These are phyloP conservation scores for Budorcas taxicolor DNA, from an alignment of 2,113 vertebrate genomes.

Conservation along the genomic window DNA sequence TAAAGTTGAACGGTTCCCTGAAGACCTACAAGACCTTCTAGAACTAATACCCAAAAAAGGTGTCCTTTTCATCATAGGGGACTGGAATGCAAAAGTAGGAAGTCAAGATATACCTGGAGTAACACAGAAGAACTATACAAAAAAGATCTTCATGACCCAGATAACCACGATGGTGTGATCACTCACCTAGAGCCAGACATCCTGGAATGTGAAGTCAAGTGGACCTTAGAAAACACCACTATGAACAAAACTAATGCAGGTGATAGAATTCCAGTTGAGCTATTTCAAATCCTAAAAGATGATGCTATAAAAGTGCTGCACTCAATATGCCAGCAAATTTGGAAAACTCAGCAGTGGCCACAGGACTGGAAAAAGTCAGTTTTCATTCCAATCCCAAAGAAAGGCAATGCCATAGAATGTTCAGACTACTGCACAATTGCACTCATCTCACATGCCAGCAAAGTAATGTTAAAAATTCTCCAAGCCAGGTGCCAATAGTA, in stretches of 20 bases:
- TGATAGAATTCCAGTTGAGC: not conserved
- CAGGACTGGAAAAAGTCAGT: not conserved
- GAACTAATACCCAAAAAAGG: too few species aligned
- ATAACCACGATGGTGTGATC: not conserved
- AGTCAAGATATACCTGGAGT: too few species aligned
- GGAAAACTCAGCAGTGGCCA: not conserved
- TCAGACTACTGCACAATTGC: not conserved
- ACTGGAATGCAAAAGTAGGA: too few species aligned
- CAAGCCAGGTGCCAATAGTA: not conserved
- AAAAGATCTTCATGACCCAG: not conserved
- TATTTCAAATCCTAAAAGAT: not conserved
- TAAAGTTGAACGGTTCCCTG: too few species aligned
- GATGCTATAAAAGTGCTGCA: not conserved
- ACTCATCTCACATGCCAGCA: not conserved
- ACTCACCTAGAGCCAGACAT: not conserved
- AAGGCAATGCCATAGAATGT: not conserved
- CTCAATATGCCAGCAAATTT: not conserved
- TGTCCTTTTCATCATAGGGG: too few species aligned
- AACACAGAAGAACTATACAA: not conserved
- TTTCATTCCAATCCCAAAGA: not conserved
- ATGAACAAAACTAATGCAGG: not conserved
- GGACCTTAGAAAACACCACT: not conserved
- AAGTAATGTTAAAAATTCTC: not conserved
- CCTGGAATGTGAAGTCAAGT: not conserved
- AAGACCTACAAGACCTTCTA: too few species aligned